Evolutionary conservation across 1,140 invertebrate genomes (phyloP).

Genomic region (Episyrphus balteatus): DNA sequence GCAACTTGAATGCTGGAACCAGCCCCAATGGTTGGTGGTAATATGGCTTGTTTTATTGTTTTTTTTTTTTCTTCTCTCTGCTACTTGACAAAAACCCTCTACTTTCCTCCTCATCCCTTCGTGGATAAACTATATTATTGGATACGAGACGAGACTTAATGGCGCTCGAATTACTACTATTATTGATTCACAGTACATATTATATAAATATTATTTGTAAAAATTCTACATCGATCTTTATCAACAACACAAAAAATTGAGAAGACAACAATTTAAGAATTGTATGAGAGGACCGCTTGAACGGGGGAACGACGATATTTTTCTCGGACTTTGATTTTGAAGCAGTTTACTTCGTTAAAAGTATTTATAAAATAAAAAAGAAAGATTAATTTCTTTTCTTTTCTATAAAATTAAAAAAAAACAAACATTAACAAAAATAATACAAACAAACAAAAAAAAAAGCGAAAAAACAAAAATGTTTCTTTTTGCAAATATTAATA

Average conservation of each 20-base stretch:
- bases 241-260: not conserved
- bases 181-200: no score
- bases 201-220: no score
- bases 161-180: not conserved
- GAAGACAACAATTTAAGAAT: not conserved
- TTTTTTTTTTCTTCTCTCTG: not conserved
- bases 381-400: no score
- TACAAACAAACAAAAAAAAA: slow-evolving; percentile 1
- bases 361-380: no score
- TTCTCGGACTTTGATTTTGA: not conserved
- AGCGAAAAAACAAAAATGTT: not conserved
- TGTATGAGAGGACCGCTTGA: not conserved
- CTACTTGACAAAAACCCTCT: slow-evolving; percentile 2
- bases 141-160: slow-evolving; percentile 1
- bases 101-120: slow-evolving; percentile 10
- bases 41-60: no score
- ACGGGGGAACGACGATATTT: not conserved
- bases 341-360: not conserved
- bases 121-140: slow-evolving; percentile 6
- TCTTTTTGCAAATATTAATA: not conserved
- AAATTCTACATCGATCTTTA: no score
- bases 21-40: slow-evolving; percentile 4
- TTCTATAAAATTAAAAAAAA: not conserved
- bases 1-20: slow-evolving; percentile 2
- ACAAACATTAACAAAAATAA: not conserved